Evolutionary conservation across 2,113 vertebrate species (phyloP).

Genomic region (Eolophus roseicapilla): DNA sequence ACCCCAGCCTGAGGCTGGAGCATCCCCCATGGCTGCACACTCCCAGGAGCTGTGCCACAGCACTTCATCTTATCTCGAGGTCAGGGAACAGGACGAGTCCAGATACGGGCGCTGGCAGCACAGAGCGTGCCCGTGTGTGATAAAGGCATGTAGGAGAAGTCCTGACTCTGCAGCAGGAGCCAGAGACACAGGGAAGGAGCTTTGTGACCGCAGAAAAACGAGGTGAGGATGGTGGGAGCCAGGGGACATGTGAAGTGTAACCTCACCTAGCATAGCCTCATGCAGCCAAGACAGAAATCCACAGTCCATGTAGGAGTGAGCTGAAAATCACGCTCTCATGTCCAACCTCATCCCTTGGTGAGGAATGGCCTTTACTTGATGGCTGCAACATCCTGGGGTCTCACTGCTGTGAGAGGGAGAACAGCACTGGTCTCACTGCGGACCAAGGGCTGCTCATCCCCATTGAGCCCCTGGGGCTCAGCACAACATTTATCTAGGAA

Average conservation of each 20-base stretch:
- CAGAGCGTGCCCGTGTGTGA: rapidly evolving
- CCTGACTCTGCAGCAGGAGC: neutral
- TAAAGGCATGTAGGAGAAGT: neutral
- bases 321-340: rapidly evolving
- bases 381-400: neutral
- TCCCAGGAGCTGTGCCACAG: neutral
- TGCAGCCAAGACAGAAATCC: neutral
- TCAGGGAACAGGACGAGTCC: neutral
- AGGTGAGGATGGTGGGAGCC: neutral
- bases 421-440: neutral
- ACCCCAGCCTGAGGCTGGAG: neutral
- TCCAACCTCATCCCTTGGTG: neutral
- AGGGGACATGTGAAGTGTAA: rapidly evolving
- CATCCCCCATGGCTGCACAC: rapidly evolving
- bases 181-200: neutral
- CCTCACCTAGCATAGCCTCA: rapidly evolving
- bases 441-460: neutral
- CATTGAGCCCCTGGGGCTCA: neutral
- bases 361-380: neutral
- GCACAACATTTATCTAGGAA: neutral
- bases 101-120: neutral
- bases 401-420: neutral
- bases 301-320: rapidly evolving
- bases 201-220: neutral
- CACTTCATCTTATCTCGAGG: neutral